These are phyloP conservation scores for Ceratosolen solmsi DNA, from an alignment of 1,140 invertebrate genomes.

Conservation along the genomic window DNA sequence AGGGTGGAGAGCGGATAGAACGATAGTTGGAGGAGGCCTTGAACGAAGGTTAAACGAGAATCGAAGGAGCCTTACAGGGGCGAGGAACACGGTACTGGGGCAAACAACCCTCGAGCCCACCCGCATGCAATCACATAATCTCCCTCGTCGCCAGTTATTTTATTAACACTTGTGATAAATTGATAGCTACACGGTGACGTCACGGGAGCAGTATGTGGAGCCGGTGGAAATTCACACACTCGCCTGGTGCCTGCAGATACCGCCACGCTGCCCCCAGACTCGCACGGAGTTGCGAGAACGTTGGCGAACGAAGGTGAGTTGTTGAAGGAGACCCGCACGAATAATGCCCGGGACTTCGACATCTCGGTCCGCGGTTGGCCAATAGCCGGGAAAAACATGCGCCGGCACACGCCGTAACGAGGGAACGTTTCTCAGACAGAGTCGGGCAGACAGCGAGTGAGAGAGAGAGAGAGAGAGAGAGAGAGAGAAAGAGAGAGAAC, in stretches of 20 bases:
- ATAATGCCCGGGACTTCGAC: conserved; percentile 15
- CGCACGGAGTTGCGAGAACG: conserved; percentile 76
- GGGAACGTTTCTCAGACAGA: conserved; percentile 32
- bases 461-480: too few species aligned
- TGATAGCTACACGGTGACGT: conserved; percentile 76
- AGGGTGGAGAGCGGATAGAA: too few species aligned
- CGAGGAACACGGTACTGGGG: too few species aligned
- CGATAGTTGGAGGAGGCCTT: too few species aligned
- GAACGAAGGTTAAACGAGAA: too few species aligned
- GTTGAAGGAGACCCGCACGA: not conserved
- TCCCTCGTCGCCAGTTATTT: not conserved
- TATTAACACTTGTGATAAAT: conserved; percentile 15
- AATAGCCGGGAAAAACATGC: conserved; percentile 11
- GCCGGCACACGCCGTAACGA: conserved; percentile 3
- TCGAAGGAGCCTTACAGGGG: too few species aligned
- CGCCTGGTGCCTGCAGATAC: conserved; percentile 81
- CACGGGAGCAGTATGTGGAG: conserved; percentile 75
- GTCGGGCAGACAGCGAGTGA: too few species aligned
- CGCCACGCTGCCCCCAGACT: conserved; percentile 79
- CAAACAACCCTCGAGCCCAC: too few species aligned
- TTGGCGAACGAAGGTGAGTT: conserved; percentile 63
- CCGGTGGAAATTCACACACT: conserved; percentile 79
- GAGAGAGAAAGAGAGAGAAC: too few species aligned
- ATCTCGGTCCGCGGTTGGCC: conserved; percentile 15
- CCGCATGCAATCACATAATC: too few species aligned